Conservation (phyloP, 2,113 vertebrate species). For the Petrocephalus zakoni region DNA sequence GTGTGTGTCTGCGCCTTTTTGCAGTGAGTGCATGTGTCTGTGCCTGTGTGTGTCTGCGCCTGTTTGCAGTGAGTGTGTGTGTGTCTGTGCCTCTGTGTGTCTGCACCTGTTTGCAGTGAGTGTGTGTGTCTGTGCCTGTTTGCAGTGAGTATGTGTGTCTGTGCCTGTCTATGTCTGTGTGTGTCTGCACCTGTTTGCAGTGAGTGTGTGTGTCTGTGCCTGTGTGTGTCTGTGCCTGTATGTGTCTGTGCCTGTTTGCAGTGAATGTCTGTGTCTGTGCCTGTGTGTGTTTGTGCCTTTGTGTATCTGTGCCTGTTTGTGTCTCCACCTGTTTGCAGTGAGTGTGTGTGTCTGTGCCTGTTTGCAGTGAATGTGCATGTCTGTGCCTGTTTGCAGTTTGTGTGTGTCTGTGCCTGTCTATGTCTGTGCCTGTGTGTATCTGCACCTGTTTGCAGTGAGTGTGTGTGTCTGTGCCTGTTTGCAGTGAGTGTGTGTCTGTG, state of each 20-base stretch:
- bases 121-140: constrained; percentile 7
- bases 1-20: not conserved
- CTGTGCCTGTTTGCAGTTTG: not conserved
- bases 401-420: constrained; percentile 15
- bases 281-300: no score
- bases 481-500: no score
- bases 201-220: constrained; percentile 15
- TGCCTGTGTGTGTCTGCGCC: constrained; percentile 16
- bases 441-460: not conserved
- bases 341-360: not conserved
- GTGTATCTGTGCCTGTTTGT: not conserved
- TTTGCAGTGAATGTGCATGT: no score
- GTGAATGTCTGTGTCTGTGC: constrained; percentile 10
- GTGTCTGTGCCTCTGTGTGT: not conserved
- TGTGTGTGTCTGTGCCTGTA: not conserved
- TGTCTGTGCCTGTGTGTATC: not conserved
- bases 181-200: not conserved
- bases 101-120: not conserved
- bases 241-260: not conserved
- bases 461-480: no score
- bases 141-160: constrained; percentile 3
- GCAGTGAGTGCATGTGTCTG: not conserved
- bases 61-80: no score
- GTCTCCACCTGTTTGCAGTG: not conserved
- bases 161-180: not conserved